Conservation (phyloP, 2,888 invertebrate species). For the Omphaloscelis lunosa region DNA sequence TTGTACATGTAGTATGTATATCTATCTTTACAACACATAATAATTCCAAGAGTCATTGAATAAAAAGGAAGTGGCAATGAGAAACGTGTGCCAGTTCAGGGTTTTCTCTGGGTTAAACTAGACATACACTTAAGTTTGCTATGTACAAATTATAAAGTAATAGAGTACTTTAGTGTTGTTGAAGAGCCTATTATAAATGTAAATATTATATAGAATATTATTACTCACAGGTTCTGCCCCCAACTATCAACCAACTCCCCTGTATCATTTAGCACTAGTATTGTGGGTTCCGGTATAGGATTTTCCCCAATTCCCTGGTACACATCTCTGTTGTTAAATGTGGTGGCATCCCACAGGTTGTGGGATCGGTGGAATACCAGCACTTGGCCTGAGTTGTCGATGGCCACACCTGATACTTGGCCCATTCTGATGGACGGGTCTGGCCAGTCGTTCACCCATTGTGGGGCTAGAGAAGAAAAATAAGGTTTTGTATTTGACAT, state of each 20-base stretch:
- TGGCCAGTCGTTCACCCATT: conserved; percentile 91
- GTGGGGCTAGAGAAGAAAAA: conserved; percentile 82
- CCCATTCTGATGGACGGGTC: conserved; percentile 90
- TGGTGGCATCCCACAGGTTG: conserved; percentile 91
- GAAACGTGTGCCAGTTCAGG: neutral
- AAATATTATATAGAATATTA: neutral
- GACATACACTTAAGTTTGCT: neutral
- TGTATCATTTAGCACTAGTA: conserved; percentile 92
- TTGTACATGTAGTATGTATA: too few relatives aligned
- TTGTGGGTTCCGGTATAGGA: conserved; percentile 92
- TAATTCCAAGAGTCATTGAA: neutral
- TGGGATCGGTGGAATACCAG: conserved; percentile 95
- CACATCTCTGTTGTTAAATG: conserved; percentile 91
- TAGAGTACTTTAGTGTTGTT: neutral
- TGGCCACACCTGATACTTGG: conserved; percentile 95
- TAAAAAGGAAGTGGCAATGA: neutral
- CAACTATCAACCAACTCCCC: conserved; percentile 92
- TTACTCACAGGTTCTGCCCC: conserved; percentile 93
- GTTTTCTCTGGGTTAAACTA: neutral
- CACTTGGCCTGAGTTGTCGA: conserved; percentile 93
- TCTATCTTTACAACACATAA: neutral
- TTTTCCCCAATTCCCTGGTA: conserved; percentile 89
- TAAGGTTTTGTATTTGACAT: neutral
- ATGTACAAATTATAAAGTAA: neutral
- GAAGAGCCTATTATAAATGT: neutral